Evolutionary conservation across 1,140 invertebrate species (phyloP).

Genomic region (Drosophila yakuba): DNA sequence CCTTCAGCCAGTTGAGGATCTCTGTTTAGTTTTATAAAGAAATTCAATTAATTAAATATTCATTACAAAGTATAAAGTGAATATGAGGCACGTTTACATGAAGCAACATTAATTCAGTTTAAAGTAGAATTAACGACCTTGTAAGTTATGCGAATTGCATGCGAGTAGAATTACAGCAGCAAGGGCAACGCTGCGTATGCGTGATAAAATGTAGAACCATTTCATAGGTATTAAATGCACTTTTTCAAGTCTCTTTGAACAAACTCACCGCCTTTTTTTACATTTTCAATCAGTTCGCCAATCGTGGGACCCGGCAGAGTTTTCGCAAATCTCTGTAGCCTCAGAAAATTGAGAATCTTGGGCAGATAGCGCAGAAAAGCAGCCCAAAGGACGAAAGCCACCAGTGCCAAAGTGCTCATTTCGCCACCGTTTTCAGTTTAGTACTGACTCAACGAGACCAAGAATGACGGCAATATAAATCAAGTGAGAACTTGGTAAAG

Average conservation of each 20-base stretch:
- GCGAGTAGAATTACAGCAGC: not conserved
- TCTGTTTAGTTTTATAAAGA: slow-evolving; percentile 19
- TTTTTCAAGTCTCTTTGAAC: not conserved
- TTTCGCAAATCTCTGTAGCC: slow-evolving; percentile 56
- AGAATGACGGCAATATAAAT: slow-evolving; percentile 2
- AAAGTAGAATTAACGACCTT: not conserved
- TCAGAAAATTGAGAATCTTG: slow-evolving; percentile 53
- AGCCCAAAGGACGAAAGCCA: slow-evolving; percentile 73
- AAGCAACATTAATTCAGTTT: too few relatives aligned
- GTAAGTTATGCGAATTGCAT: not conserved
- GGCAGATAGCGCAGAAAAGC: slow-evolving; percentile 71
- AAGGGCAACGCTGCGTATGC: slow-evolving; percentile 23
- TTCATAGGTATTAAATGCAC: not conserved
- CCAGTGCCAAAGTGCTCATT: slow-evolving; percentile 69
- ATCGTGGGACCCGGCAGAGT: slow-evolving; percentile 70
- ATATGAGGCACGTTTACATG: too few relatives aligned
- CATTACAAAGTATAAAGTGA: too few relatives aligned
- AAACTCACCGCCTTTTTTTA: slow-evolving; percentile 74
- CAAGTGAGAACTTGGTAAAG: not conserved
- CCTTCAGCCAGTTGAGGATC: slow-evolving; percentile 57
- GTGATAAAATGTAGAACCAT: slow-evolving; percentile 2
- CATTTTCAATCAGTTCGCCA: slow-evolving; percentile 68
- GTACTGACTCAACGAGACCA: not conserved
- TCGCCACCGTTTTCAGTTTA: not conserved
- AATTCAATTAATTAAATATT: too few relatives aligned